Conservation (phyloP, 2,888 invertebrate genomes). For the Pilophorus perplexus region DNA sequence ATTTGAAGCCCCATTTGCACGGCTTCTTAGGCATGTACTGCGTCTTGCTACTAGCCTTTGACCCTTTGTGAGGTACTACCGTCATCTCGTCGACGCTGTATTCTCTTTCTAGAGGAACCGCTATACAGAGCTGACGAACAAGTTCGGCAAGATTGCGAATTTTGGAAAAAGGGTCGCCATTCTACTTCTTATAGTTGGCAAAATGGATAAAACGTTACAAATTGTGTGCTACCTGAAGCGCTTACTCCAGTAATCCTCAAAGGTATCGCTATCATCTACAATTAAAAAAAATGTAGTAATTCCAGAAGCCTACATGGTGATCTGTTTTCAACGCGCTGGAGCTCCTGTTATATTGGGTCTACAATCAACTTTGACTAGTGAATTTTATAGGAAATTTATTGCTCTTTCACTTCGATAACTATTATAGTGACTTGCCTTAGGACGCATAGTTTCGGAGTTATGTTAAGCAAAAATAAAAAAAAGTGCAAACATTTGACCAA, state of each 20-base stretch:
- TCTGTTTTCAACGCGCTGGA: too few relatives aligned
- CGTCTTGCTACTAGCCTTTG: not conserved
- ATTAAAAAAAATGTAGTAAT: too few relatives aligned
- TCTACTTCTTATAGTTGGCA: not conserved
- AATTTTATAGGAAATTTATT: too few relatives aligned
- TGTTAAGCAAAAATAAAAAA: too few relatives aligned
- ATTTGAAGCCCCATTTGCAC: conserved; percentile 52
- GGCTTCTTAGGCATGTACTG: conserved; percentile 52
- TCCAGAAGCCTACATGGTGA: too few relatives aligned
- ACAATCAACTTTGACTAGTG: too few relatives aligned
- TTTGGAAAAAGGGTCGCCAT: not conserved
- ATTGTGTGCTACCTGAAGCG: not conserved
- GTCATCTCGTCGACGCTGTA: not conserved
- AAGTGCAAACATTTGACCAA: too few relatives aligned
- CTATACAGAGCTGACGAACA: not conserved
- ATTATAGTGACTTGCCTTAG: too few relatives aligned
- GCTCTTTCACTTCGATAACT: too few relatives aligned
- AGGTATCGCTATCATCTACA: too few relatives aligned
- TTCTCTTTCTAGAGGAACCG: not conserved
- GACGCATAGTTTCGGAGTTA: too few relatives aligned
- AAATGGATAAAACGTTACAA: not conserved
- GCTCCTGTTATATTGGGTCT: too few relatives aligned
- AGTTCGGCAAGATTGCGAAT: not conserved
- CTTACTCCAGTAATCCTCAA: not conserved
- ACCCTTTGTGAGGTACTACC: not conserved